A percentile compares a stretch with the other conserved stretches of the same genome.
These are phyloP conservation scores for Molorchus minor DNA, from an alignment of 2,888 invertebrate species.

Conservation along the genomic window DNA sequence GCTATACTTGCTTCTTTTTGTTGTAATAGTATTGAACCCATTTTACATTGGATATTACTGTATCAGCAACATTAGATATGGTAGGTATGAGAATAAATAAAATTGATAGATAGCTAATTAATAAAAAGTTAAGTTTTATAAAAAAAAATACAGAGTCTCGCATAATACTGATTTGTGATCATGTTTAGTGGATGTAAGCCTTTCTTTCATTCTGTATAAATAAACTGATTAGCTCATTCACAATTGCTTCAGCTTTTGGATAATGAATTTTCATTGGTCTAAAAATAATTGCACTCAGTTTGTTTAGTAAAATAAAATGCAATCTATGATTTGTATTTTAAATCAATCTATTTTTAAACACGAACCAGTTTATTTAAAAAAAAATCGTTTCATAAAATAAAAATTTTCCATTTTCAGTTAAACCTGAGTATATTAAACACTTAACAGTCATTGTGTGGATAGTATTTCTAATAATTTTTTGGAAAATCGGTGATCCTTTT, in stretches of 20 bases:
- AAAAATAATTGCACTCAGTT: too few species aligned
- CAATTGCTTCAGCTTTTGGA: too few species aligned
- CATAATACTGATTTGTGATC: too few species aligned
- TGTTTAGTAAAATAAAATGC: too few species aligned
- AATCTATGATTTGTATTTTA: too few species aligned
- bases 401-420: conserved; percentile 66
- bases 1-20: conserved; percentile 87
- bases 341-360: neutral
- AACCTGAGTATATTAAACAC: conserved; percentile 77
- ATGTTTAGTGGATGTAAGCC: too few species aligned
- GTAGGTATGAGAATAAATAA: conserved; percentile 67
- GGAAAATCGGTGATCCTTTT: conserved; percentile 99
- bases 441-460: conserved; percentile 88
- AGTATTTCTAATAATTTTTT: conserved; percentile 93
- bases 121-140: too few species aligned
- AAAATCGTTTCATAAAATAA: neutral
- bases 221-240: too few species aligned
- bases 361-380: neutral
- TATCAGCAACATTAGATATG: conserved; percentile 86
- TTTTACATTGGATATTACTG: conserved; percentile 96
- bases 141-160: too few species aligned
- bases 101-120: too few species aligned
- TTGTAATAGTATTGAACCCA: conserved; percentile 95
- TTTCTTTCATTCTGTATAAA: too few species aligned
- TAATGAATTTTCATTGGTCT: too few species aligned